These are phyloP conservation scores for Willowsia nigromaculata DNA, from an alignment of 2,888 invertebrate species.

Conservation along the genomic window DNA sequence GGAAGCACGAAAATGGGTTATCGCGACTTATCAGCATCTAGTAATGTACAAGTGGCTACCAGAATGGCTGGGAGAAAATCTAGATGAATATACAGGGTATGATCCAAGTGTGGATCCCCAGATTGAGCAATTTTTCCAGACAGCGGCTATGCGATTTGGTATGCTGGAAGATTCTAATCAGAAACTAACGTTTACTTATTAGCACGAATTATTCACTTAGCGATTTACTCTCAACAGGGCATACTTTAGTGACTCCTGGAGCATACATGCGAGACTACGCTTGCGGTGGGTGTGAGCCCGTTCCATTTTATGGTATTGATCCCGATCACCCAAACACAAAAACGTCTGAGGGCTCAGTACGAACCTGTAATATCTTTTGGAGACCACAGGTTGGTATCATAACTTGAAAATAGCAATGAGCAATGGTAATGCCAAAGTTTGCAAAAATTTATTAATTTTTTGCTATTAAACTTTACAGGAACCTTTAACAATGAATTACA, in stretches of 20 bases:
- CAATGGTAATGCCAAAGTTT: too few relatives aligned
- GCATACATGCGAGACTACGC: slow-evolving; percentile 82
- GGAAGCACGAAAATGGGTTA: slow-evolving; percentile 83
- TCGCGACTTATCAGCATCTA: slow-evolving; percentile 83
- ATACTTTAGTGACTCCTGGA: slow-evolving; percentile 83
- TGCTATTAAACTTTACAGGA: slow-evolving; percentile 73
- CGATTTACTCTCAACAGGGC: slow-evolving; percentile 45
- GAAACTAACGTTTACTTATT: background rate
- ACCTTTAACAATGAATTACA: slow-evolving; percentile 71
- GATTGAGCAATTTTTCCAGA: slow-evolving; percentile 84
- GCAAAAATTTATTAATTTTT: too few relatives aligned
- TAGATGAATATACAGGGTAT: slow-evolving; percentile 79
- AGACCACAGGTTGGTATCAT: slow-evolving; percentile 82
- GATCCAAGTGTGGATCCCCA: slow-evolving; percentile 82
- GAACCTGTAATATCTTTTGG: slow-evolving; percentile 83
- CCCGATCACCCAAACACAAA: background rate
- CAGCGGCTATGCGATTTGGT: slow-evolving; percentile 84
- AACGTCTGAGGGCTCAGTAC: slow-evolving; percentile 79
- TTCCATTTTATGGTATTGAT: slow-evolving; percentile 74
- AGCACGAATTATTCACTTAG: too few relatives aligned
- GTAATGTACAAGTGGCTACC: slow-evolving; percentile 82
- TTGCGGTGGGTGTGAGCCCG: slow-evolving; percentile 80
- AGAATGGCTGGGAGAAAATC: slow-evolving; percentile 80
- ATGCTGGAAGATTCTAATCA: background rate
- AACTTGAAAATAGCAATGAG: too few relatives aligned